phyloP scores from a whole-genome alignment of 2,797 vertebrate genomes.

The Carapus acus region DNA sequence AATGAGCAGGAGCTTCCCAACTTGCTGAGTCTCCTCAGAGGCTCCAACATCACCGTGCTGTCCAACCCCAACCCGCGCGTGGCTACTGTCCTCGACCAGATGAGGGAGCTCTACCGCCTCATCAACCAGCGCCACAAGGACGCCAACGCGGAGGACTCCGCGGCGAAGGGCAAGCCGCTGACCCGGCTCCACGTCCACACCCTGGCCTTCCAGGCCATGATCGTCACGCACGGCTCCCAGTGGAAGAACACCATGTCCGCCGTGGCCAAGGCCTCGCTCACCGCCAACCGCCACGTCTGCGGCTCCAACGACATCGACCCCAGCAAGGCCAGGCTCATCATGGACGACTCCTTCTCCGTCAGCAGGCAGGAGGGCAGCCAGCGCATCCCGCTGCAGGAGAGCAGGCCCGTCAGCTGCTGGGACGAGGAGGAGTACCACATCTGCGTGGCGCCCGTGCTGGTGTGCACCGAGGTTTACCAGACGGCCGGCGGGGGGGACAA shows the following conservation, averaged over 20 bases:
- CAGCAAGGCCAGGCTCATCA: conserved; percentile 78
- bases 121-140: conserved; percentile 67
- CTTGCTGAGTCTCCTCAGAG: conserved; percentile 76
- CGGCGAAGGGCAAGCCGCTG: conserved; percentile 51
- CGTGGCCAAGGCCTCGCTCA: conserved; percentile 80
- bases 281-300: conserved; percentile 82
- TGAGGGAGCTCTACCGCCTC: conserved; percentile 79
- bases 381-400: conserved; percentile 75
- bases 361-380: conserved; percentile 77
- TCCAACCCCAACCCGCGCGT: conserved; percentile 82
- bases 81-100: conserved; percentile 81
- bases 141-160: neutral
- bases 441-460: conserved; percentile 81
- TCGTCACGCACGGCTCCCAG: conserved; percentile 70
- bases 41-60: conserved; percentile 75
- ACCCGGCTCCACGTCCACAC: conserved; percentile 81
- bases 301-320: conserved; percentile 78
- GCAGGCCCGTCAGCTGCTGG: conserved; percentile 79
- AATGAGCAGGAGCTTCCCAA: conserved; percentile 86
- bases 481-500: conserved; percentile 84
- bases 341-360: conserved; percentile 83
- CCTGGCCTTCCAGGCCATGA: conserved; percentile 81
- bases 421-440: conserved; percentile 76
- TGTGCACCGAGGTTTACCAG: conserved; percentile 83
- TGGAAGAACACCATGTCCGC: conserved; percentile 87